phyloP scores from a whole-genome alignment of 1,140 invertebrate genomes.

The Platorchestia sp. region DNA sequence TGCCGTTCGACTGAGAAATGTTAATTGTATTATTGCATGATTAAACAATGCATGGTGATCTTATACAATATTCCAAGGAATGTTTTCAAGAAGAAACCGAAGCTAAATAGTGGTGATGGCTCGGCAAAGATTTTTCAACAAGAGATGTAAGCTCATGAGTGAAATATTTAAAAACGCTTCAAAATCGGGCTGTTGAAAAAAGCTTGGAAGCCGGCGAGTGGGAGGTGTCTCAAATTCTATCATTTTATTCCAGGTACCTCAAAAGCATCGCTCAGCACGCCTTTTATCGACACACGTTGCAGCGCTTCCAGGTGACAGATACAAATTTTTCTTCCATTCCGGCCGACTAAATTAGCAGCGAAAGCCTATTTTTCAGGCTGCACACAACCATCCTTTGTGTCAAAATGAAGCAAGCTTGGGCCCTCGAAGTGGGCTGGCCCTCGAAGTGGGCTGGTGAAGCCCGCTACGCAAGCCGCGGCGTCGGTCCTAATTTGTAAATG shows the following conservation, averaged over 20 bases:
- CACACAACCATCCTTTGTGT: neutral
- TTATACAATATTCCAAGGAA: too few relatives aligned
- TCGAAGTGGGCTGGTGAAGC: conserved; percentile 27
- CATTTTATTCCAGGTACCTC: neutral
- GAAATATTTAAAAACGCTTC: neutral
- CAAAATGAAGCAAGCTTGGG: neutral
- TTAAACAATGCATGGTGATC: too few relatives aligned
- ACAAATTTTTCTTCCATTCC: neutral
- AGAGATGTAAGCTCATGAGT: neutral
- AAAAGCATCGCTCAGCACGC: neutral
- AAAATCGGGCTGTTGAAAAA: neutral
- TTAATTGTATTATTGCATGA: too few relatives aligned
- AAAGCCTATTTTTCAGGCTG: neutral
- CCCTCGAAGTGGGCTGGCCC: neutral
- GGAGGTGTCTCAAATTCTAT: neutral
- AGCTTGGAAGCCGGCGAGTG: neutral
- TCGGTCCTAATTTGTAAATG: conserved; percentile 45
- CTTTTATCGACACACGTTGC: neutral
- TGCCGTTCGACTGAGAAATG: too few relatives aligned
- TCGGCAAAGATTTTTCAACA: neutral
- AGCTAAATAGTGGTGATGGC: too few relatives aligned
- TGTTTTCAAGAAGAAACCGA: too few relatives aligned
- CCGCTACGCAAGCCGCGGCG: neutral
- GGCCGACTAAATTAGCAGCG: neutral
- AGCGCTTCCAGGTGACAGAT: neutral